Conservation (phyloP, 2,113 vertebrate genomes). For the Sula dactylatra region DNA sequence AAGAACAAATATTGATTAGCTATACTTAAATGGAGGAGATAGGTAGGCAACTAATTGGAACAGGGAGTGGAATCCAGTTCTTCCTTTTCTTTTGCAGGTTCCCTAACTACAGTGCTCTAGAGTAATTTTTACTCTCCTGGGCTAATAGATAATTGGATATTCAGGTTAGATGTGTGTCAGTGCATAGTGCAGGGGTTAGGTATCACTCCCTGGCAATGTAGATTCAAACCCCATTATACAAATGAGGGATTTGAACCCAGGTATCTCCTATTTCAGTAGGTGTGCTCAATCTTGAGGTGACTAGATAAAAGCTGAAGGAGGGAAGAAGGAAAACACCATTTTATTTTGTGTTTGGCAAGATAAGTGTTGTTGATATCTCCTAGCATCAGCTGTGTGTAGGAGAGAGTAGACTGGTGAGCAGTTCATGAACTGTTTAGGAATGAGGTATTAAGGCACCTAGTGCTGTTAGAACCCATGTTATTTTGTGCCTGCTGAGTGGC, state of each 20-base stretch:
- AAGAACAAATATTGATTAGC: background rate
- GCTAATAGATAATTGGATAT: background rate
- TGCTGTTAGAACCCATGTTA: background rate
- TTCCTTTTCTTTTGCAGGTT: background rate
- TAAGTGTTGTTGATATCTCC: fast-evolving
- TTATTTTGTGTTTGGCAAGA: background rate
- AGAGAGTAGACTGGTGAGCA: background rate
- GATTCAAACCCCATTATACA: background rate
- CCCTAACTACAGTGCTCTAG: background rate
- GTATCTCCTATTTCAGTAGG: background rate
- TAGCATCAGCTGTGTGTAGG: background rate
- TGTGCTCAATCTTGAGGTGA: background rate
- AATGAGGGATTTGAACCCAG: background rate
- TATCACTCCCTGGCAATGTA: background rate
- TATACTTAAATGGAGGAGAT: background rate
- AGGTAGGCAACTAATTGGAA: background rate
- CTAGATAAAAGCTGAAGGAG: background rate
- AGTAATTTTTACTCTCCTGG: background rate
- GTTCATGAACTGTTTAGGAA: background rate
- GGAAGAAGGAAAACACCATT: background rate
- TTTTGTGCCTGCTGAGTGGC: background rate
- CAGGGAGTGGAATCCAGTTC: background rate
- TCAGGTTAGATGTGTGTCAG: background rate
- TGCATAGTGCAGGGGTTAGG: no score
- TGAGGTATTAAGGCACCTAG: background rate